These are phyloP conservation scores for Lanistes nyassanus DNA, from an alignment of 1,140 invertebrate species.

Conservation along the genomic window DNA sequence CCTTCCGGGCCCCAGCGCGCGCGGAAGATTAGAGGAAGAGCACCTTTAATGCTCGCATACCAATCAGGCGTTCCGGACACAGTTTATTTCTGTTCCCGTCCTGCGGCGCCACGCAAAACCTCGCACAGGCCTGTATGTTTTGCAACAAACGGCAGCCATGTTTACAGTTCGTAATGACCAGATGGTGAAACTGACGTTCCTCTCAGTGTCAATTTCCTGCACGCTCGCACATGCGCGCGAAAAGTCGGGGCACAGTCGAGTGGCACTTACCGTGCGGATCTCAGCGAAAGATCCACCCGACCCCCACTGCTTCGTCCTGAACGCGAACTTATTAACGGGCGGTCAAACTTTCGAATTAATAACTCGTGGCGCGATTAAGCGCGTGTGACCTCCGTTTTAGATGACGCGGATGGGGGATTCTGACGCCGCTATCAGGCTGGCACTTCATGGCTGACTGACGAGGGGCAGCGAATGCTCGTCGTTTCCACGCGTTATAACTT, in stretches of 20 bases:
- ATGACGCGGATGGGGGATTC: too few relatives aligned
- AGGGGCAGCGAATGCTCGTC: too few relatives aligned
- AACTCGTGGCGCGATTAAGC: too few relatives aligned
- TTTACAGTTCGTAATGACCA: constrained; percentile 23
- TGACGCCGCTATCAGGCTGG: too few relatives aligned
- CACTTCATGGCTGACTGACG: too few relatives aligned
- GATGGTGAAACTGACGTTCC: constrained; percentile 8
- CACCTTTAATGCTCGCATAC: background rate
- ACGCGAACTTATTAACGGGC: too few relatives aligned
- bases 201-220: constrained; percentile 22
- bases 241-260: background rate
- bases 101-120: background rate
- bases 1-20: background rate
- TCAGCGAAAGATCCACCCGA: too few relatives aligned
- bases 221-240: background rate
- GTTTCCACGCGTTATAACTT: too few relatives aligned
- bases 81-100: constrained; percentile 16
- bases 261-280: too few relatives aligned
- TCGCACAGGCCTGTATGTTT: constrained; percentile 6
- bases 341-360: too few relatives aligned
- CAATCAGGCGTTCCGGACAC: background rate
- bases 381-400: too few relatives aligned
- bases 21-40: background rate
- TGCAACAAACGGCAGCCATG: constrained; percentile 7
- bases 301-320: too few relatives aligned